Conservation (phyloP, 2,888 invertebrate genomes). For the Minunthozetes semirufus region DNA sequence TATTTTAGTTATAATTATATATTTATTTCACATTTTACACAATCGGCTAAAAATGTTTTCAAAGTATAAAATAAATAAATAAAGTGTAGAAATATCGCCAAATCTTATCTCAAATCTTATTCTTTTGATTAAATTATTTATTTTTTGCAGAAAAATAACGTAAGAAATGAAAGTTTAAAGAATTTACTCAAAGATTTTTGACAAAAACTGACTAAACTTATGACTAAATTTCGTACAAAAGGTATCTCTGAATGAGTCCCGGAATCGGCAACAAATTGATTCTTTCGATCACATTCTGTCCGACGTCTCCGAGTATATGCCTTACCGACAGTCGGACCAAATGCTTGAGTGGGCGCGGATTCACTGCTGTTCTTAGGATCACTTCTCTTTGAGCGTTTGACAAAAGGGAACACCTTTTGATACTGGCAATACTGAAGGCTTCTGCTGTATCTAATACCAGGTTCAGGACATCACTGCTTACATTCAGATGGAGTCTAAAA, state of each 20-base stretch:
- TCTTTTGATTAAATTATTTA: not conserved
- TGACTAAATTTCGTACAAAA: slow-evolving; percentile 58
- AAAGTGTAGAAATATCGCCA: slow-evolving; percentile 19
- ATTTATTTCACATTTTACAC: slow-evolving; percentile 17
- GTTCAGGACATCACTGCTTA: slow-evolving; percentile 51
- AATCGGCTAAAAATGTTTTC: slow-evolving; percentile 13
- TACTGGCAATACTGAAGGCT: slow-evolving; percentile 71
- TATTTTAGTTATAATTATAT: slow-evolving; percentile 13
- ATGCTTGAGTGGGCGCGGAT: slow-evolving; percentile 61
- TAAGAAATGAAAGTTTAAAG: slow-evolving; percentile 4
- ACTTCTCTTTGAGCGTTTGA: slow-evolving; percentile 60
- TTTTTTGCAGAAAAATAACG: not conserved
- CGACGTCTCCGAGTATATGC: slow-evolving; percentile 53
- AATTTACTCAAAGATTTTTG: not conserved
- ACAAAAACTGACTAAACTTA: not conserved
- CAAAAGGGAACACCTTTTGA: slow-evolving; percentile 62
- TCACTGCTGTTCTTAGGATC: slow-evolving; percentile 60
- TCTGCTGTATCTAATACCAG: slow-evolving; percentile 66
- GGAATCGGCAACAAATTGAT: slow-evolving; percentile 60
- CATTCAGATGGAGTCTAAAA: not conserved
- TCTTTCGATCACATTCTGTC: slow-evolving; percentile 38
- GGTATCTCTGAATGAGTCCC: slow-evolving; percentile 59
- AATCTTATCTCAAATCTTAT: not conserved
- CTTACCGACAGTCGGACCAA: slow-evolving; percentile 59
- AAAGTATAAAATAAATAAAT: not conserved